phyloP scores from a whole-genome alignment of 1,140 invertebrate genomes.

The Drosophila littoralis region DNA sequence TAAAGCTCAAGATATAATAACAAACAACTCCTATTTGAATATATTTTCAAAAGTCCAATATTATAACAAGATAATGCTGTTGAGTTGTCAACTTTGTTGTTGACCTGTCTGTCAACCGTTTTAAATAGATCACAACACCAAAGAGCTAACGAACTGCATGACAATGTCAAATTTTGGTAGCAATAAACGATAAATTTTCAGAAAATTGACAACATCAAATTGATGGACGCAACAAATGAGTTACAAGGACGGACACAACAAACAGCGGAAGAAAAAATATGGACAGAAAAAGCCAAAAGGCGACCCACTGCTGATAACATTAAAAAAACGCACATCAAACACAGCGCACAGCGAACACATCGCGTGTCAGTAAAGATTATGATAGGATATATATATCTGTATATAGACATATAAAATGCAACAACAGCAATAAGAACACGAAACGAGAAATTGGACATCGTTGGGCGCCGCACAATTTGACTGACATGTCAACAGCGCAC shows the following conservation, averaged over 20 bases:
- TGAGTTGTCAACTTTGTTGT: conserved; percentile 26
- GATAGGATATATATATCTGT: conserved; percentile 66
- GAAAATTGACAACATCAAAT: conserved; percentile 81
- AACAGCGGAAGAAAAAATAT: conserved; percentile 26
- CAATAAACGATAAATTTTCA: conserved; percentile 79
- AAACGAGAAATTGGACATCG: conserved; percentile 60
- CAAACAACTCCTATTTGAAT: not conserved
- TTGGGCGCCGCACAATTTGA: conserved; percentile 61
- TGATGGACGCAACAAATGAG: conserved; percentile 71
- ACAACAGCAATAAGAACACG: conserved; percentile 40
- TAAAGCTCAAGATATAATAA: no score
- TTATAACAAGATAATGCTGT: conserved; percentile 3
- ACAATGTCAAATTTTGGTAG: conserved; percentile 78
- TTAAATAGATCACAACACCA: conserved; percentile 58
- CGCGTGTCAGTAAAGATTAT: conserved; percentile 79
- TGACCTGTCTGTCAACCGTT: conserved; percentile 52
- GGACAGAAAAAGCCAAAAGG: not conserved
- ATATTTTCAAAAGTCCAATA: not conserved
- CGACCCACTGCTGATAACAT: conserved; percentile 54
- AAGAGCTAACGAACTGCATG: conserved; percentile 79
- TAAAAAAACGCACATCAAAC: conserved; percentile 49
- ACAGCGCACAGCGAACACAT: conserved; percentile 43
- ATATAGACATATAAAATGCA: conserved; percentile 25
- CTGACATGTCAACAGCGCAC: conserved; percentile 64
- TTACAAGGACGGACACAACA: conserved; percentile 38